These are phyloP conservation scores for Scotopteryx bipunctaria DNA, from an alignment of 2,888 invertebrate genomes.

Conservation along the genomic window DNA sequence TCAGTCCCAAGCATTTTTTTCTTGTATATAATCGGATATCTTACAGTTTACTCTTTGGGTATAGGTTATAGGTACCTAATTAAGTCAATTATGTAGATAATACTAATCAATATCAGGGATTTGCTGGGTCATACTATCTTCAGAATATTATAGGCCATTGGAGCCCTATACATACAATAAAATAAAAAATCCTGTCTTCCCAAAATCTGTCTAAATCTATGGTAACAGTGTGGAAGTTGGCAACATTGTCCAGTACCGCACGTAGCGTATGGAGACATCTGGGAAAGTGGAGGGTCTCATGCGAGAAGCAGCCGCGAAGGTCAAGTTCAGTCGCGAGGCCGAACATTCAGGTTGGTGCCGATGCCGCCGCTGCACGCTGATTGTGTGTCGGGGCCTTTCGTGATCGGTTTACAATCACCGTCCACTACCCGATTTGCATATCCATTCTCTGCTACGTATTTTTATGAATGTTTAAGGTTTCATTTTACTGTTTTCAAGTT, in stretches of 20 bases:
- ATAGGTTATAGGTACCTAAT: too few species aligned
- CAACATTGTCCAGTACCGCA: constrained; percentile 35
- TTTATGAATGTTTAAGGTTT: neutral
- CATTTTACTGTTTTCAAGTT: neutral
- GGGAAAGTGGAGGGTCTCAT: constrained; percentile 56
- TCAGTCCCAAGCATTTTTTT: too few species aligned
- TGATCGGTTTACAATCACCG: constrained; percentile 36
- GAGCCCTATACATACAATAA: too few species aligned
- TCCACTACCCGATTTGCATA: constrained; percentile 17
- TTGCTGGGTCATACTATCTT: too few species aligned
- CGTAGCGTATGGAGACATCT: constrained; percentile 44
- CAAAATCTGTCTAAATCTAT: neutral
- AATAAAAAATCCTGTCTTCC: too few species aligned
- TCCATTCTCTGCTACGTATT: neutral
- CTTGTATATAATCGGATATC: too few species aligned
- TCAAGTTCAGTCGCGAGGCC: constrained; percentile 67
- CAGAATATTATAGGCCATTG: too few species aligned
- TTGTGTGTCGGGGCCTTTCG: constrained; percentile 37
- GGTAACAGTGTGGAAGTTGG: constrained; percentile 5
- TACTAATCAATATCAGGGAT: too few species aligned
- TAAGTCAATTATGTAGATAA: too few species aligned
- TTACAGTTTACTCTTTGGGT: too few species aligned
- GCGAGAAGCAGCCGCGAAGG: constrained; percentile 61
- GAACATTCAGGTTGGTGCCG: constrained; percentile 46
- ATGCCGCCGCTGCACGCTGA: constrained; percentile 35